Conservation (phyloP, 92 coral and sea anemone species). For the Siderastrea siderea region DNA sequence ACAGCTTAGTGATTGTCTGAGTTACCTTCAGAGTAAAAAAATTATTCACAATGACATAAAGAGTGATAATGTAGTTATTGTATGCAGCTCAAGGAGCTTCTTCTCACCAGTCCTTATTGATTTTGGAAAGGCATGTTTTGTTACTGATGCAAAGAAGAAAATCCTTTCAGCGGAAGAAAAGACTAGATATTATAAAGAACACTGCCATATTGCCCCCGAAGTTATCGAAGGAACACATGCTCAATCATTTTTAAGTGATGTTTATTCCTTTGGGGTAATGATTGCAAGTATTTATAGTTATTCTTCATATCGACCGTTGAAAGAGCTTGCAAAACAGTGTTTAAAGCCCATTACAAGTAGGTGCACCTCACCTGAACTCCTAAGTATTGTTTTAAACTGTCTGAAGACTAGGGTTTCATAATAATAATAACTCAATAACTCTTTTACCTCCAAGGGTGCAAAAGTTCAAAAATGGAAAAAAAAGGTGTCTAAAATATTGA, state of each 20-base stretch:
- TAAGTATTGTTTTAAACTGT: conserved; percentile 6
- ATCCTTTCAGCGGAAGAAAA: conserved; percentile 35
- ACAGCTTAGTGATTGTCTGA: conserved; percentile 70
- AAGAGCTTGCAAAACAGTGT: conserved; percentile 64
- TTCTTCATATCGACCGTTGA: conserved; percentile 33
- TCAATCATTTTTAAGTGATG: conserved; percentile 12
- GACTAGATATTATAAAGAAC: conserved; percentile 28
- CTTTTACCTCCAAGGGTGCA: no score
- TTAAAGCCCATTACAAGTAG: conserved; percentile 33
- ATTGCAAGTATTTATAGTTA: conserved; percentile 29
- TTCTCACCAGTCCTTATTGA: conserved; percentile 63
- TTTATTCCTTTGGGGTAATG: conserved; percentile 31
- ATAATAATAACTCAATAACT: no score
- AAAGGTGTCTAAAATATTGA: no score
- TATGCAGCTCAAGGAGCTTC: not conserved
- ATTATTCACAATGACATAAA: conserved; percentile 73
- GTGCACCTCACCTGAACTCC: conserved; percentile 62
- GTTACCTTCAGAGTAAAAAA: conserved; percentile 54
- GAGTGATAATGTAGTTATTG: conserved; percentile 67
- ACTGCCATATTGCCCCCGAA: conserved; percentile 68
- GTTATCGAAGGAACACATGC: not conserved
- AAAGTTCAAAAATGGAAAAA: no score
- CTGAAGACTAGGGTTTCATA: no score
- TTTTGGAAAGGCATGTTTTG: conserved; percentile 70
- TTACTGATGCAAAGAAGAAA: conserved; percentile 34